Conservation (phyloP, 2,888 invertebrate species). For the Pollenia labialis region DNA sequence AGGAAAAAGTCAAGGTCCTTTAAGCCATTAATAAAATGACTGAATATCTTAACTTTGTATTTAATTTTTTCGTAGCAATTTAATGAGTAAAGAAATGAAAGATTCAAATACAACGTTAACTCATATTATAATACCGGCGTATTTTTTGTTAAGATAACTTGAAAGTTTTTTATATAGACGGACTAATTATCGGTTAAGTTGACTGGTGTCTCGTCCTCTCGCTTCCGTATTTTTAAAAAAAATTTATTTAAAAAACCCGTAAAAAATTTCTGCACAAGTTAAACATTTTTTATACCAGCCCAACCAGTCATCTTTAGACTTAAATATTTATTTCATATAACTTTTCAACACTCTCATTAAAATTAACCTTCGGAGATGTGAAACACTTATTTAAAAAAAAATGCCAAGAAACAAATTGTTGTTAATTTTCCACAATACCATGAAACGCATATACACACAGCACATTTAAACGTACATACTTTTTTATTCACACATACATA, state of each 20-base stretch:
- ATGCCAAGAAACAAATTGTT: conserved; percentile 45
- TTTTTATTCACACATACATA: background rate
- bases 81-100: background rate
- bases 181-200: conserved; percentile 11
- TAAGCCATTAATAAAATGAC: conserved; percentile 4
- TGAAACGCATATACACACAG: background rate
- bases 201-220: background rate
- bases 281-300: background rate
- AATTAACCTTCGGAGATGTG: conserved; percentile 13
- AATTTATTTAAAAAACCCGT: no score
- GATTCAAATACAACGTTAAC: no score
- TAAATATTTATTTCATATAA: conserved; percentile 20
- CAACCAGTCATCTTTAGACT: conserved; percentile 1
- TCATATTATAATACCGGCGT: no score
- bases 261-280: conserved; percentile 11
- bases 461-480: background rate
- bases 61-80: background rate
- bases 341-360: background rate
- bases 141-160: no score
- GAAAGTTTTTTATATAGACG: background rate
- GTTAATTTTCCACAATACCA: conserved; percentile 47
- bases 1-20: conserved; percentile 49
- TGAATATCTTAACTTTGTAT: conserved; percentile 18
- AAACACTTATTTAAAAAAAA: conserved; percentile 60
- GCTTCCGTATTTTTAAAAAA: background rate